These are phyloP conservation scores for Drosophila asahinai DNA, from an alignment of 1,140 invertebrate genomes.

Conservation along the genomic window DNA sequence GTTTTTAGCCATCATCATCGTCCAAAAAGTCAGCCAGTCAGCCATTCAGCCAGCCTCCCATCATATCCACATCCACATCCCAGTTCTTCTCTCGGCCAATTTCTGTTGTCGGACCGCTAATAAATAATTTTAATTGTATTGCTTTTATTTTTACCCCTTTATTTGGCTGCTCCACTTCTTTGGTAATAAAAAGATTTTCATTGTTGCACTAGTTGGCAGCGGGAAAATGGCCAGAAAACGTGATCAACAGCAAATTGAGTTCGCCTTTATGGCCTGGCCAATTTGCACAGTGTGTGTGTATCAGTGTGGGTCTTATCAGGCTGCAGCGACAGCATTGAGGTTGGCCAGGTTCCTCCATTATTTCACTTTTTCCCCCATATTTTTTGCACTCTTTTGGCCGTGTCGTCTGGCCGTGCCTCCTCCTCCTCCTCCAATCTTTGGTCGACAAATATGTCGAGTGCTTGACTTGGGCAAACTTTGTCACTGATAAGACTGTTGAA, in stretches of 20 bases:
- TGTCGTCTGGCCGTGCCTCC: conserved; percentile 8
- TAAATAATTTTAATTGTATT: conserved; percentile 83
- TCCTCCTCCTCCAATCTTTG: conserved; percentile 41
- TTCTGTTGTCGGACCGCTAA: conserved; percentile 61
- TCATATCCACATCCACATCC: not conserved
- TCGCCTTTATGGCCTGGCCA: conserved; percentile 49
- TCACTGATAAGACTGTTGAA: conserved; percentile 64
- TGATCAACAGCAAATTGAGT: conserved; percentile 75
- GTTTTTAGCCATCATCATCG: conserved; percentile 46
- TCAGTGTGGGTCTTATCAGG: conserved; percentile 38
- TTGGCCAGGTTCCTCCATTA: conserved; percentile 55
- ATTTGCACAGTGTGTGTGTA: conserved; percentile 37
- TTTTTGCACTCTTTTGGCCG: conserved; percentile 46
- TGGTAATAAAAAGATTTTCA: conserved; percentile 57
- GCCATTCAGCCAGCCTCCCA: conserved; percentile 11
- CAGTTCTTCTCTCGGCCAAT: conserved; percentile 55
- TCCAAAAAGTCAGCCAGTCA: conserved; percentile 35
- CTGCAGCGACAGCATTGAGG: conserved; percentile 41
- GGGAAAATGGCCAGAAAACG: conserved; percentile 55
- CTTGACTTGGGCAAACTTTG: conserved; percentile 76
- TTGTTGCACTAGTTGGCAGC: conserved; percentile 47
- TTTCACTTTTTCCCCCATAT: conserved; percentile 14
- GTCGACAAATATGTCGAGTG: conserved; percentile 53
- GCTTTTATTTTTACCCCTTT: conserved; percentile 39
- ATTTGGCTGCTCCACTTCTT: conserved; percentile 58